These are phyloP conservation scores for Arctocebus calabarensis DNA, from an alignment of 2,797 vertebrate genomes.

Conservation along the genomic window DNA sequence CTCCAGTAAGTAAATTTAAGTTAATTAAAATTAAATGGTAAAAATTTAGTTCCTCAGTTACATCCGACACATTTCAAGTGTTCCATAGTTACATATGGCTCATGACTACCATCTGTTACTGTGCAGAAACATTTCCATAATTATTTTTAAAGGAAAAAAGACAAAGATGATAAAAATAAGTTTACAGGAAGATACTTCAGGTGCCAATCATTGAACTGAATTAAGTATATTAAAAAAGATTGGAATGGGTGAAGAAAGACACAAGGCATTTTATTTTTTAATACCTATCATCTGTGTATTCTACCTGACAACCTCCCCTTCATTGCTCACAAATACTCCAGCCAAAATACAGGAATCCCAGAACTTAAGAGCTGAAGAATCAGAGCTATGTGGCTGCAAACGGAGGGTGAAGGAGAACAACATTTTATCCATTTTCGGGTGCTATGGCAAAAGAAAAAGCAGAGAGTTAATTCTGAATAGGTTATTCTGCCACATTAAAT, in stretches of 20 bases:
- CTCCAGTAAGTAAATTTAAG: not conserved
- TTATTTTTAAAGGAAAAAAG: not conserved
- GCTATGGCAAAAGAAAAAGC: not conserved
- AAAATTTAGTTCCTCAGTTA: not conserved
- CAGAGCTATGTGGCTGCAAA: not conserved
- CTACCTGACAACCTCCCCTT: not conserved
- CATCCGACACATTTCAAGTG: not conserved
- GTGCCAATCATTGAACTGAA: not conserved
- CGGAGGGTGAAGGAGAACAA: not conserved
- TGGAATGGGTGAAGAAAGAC: not conserved
- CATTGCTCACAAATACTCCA: not conserved
- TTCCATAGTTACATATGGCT: not conserved
- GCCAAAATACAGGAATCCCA: not conserved
- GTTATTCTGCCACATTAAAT: slow-evolving; percentile 58
- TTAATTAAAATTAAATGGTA: slow-evolving; percentile 11
- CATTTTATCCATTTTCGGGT: not conserved
- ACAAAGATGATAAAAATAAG: not conserved
- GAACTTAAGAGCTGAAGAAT: not conserved
- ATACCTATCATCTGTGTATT: not conserved
- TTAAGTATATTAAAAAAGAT: not conserved
- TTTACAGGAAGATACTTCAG: not conserved
- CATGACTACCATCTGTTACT: not conserved
- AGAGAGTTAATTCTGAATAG: slow-evolving; percentile 38
- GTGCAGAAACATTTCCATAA: not conserved
- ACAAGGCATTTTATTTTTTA: not conserved